Percentiles rank a stretch among this genome's conserved stretches.
Evolutionary conservation across 2,797 vertebrate genomes (phyloP).

Genomic region (Enteromius fasciolatus): DNA sequence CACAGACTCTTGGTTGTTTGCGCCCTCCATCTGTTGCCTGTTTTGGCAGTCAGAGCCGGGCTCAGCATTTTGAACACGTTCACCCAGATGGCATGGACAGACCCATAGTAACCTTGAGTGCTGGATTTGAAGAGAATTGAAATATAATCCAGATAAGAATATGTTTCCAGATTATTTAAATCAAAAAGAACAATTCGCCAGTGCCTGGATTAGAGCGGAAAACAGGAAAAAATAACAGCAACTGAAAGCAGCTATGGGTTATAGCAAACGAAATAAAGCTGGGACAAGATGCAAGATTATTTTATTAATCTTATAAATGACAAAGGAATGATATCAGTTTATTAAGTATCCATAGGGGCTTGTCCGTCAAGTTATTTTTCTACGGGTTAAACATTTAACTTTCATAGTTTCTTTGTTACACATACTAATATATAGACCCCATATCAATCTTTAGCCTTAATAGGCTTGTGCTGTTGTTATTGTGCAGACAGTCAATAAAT

Average conservation of each 20-base stretch:
- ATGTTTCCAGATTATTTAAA: slow-evolving; percentile 61
- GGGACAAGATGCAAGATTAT: slow-evolving; percentile 27
- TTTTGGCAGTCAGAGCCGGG: slow-evolving; percentile 53
- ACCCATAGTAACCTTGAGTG: slow-evolving; percentile 40
- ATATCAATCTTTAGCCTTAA: slow-evolving; percentile 57
- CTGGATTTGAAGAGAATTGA: slow-evolving; percentile 58
- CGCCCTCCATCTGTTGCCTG: slow-evolving; percentile 60
- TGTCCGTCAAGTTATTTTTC: slow-evolving; percentile 36
- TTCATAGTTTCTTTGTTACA: slow-evolving; percentile 40
- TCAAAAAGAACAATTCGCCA: slow-evolving; percentile 47
- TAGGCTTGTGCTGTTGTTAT: slow-evolving; percentile 48
- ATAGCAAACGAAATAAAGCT: slow-evolving; percentile 26
- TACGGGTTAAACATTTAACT: not conserved
- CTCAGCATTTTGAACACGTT: slow-evolving; percentile 50
- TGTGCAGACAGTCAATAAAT: slow-evolving; percentile 51
- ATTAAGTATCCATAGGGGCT: slow-evolving; percentile 40
- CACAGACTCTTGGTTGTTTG: slow-evolving; percentile 53
- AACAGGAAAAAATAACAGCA: slow-evolving; percentile 30
- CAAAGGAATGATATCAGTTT: slow-evolving; percentile 52
- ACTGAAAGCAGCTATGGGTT: not conserved
- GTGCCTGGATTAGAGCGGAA: slow-evolving; percentile 22
- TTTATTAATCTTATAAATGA: slow-evolving; percentile 52
- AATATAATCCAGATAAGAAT: slow-evolving; percentile 57
- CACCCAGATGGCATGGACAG: slow-evolving; percentile 45
- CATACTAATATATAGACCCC: slow-evolving; percentile 37